Evolutionary conservation across 2,888 invertebrate genomes (phyloP), one percentile per base, ranked within the genome.

Genomic region (Synergus itoensis): DNA sequence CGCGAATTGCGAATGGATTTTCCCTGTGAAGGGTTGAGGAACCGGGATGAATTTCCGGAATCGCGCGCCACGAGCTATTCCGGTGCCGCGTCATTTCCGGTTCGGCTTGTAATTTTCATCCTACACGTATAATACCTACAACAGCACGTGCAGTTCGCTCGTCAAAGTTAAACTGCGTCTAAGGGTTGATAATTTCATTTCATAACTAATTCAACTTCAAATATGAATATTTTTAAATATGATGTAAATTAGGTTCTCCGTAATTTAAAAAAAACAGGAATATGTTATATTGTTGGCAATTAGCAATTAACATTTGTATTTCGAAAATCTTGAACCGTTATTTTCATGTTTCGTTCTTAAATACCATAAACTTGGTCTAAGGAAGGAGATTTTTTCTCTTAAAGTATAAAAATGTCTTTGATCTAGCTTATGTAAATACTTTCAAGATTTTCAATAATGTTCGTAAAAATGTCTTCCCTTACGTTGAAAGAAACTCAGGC

Each of bases 11-110:
- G 73, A 80, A 82, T 80, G 78, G 73, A 78, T 82, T 80, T 82
- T 78, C 76, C 12, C 40, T 63, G 64, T 41, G 41, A 67, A 65
- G 65, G 57, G 57, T n/a, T 57, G 57, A 57, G 7, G 9, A 57
- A n/a, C 11, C 67, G 77, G 63, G 57, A 62, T 45, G 80, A 77
- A 80, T 77, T 77, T 77, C 80, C 85, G 84, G 83, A 85, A 81
- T 80, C 80, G 79, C 57, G 80, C 76, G 83, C 84, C 86, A 84
- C 84, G 79, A 82, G 79, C 84, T 48, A 80, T 84, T 86, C 86
- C 86, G 85, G 80, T 80, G 81, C 83, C 81, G 77, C 86, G 85
- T 86, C 84, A 86, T 86, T 86, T 86, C 86, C 85, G 86, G 83
- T 57, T 81, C 75, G 82, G 80, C 82, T 84, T 86, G 86, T 86